A percentile compares a stretch with the other conserved stretches of the same genome.
These are phyloP conservation scores for Botia almorhae DNA, from an alignment of 2,797 vertebrate species.

Conservation along the genomic window DNA sequence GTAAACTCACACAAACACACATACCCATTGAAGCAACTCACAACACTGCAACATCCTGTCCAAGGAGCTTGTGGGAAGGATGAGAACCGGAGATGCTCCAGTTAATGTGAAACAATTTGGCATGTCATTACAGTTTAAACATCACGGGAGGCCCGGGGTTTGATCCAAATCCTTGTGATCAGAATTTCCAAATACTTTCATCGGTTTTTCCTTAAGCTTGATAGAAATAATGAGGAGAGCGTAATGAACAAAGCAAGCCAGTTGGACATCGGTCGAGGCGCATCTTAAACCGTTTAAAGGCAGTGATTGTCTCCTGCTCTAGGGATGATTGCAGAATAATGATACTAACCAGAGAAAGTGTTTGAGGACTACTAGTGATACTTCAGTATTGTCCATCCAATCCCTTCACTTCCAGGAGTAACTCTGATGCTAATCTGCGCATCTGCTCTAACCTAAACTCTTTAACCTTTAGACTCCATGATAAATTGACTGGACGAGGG, in stretches of 20 bases:
- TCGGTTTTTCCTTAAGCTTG: slow-evolving; percentile 21
- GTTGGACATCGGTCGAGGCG: slow-evolving; percentile 24
- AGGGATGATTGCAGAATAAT: slow-evolving; percentile 36
- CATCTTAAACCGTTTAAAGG: slow-evolving; percentile 51
- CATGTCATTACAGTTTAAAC: slow-evolving; percentile 41
- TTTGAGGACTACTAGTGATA: slow-evolving; percentile 36
- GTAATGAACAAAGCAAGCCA: slow-evolving; percentile 31
- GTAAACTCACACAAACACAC: neutral
- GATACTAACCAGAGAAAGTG: slow-evolving; percentile 21
- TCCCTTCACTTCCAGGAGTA: neutral
- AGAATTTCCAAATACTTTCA: slow-evolving; percentile 36
- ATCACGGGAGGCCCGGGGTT: slow-evolving; percentile 29
- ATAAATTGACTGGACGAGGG: neutral
- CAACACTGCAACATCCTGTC: slow-evolving; percentile 23
- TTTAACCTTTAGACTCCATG: neutral
- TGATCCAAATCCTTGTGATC: slow-evolving; percentile 42
- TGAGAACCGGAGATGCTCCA: slow-evolving; percentile 43
- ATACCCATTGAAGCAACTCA: neutral
- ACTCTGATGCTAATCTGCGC: slow-evolving; percentile 36
- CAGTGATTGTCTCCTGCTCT: slow-evolving; percentile 29
- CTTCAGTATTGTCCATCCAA: slow-evolving; percentile 13
- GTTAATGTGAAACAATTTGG: slow-evolving; percentile 50
- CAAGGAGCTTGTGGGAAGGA: slow-evolving; percentile 33
- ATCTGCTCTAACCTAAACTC: slow-evolving; percentile 8
- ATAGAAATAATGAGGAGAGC: slow-evolving; percentile 35